A percentile compares a stretch with the other conserved stretches of the same genome.
Evolutionary conservation across 1,140 invertebrate species (phyloP).

Genomic region (Drosophila guanche): DNA sequence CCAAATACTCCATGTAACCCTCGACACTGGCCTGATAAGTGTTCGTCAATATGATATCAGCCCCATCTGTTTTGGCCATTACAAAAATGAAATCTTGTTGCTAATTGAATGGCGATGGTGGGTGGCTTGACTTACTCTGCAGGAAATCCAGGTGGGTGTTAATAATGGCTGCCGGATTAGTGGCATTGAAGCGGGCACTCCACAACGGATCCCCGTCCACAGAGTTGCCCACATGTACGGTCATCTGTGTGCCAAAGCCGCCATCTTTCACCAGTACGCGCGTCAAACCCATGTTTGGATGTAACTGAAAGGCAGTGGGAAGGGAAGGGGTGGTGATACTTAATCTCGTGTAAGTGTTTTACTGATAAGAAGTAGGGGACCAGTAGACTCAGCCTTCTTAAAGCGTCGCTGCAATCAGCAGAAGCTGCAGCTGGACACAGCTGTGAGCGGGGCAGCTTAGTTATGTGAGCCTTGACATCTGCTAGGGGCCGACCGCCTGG

Average conservation of each 20-base stretch:
- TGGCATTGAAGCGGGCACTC: slow-evolving; percentile 90
- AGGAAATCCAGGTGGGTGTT: slow-evolving; percentile 92
- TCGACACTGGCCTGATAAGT: slow-evolving; percentile 94
- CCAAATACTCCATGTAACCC: slow-evolving; percentile 90
- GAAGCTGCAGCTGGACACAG: too few relatives aligned
- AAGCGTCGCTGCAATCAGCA: too few relatives aligned
- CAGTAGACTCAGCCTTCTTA: too few relatives aligned
- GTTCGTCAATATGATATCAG: slow-evolving; percentile 93
- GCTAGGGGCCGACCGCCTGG: slow-evolving; percentile 5
- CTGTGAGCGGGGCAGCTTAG: background rate
- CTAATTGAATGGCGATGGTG: slow-evolving; percentile 22
- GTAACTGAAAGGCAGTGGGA: background rate
- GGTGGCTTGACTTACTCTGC: slow-evolving; percentile 74
- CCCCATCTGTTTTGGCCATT: slow-evolving; percentile 86
- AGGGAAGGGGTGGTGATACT: background rate
- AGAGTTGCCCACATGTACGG: slow-evolving; percentile 88
- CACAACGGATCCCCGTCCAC: slow-evolving; percentile 91
- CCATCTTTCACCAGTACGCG: slow-evolving; percentile 87
- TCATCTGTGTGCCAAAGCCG: slow-evolving; percentile 91
- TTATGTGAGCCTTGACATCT: slow-evolving; percentile 20
- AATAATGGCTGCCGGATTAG: slow-evolving; percentile 89
- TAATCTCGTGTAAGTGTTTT: background rate
- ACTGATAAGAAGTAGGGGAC: too few relatives aligned
- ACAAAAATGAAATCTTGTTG: slow-evolving; percentile 20
- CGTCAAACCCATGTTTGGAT: slow-evolving; percentile 58